Percentiles rank a stretch among this genome's conserved stretches.
These are phyloP conservation scores for Microcebus tavaratra DNA, from an alignment of 2,113 vertebrate genomes.

Conservation along the genomic window DNA sequence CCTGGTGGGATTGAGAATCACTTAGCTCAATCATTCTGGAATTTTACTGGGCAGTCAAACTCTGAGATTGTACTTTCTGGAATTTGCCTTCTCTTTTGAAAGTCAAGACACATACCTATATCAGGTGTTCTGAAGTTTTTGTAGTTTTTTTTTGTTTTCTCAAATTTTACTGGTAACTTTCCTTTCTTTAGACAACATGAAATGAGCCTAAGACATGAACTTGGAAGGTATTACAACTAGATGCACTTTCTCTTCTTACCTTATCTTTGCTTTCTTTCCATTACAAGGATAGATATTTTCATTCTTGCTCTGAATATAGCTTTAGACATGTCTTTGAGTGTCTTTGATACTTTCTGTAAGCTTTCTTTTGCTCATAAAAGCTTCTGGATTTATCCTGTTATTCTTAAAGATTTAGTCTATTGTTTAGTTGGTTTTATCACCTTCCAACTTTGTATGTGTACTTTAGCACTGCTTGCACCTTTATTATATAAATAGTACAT, in stretches of 20 bases:
- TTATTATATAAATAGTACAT: not conserved
- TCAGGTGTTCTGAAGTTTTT: not conserved
- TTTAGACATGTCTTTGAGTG: not conserved
- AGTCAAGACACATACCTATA: not conserved
- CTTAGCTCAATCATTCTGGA: not conserved
- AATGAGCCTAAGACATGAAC: not conserved
- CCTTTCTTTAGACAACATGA: not conserved
- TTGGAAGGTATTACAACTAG: not conserved
- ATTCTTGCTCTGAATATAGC: not conserved
- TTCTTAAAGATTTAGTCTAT: constrained; percentile 9
- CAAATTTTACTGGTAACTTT: not conserved
- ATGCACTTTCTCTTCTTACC: not conserved
- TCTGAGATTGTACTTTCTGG: constrained; percentile 1
- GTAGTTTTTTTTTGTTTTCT: constrained; percentile 4
- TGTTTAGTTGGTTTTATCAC: not conserved
- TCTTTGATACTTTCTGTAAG: constrained; percentile 9
- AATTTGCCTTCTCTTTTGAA: constrained; percentile 21
- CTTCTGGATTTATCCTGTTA: not conserved
- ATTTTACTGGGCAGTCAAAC: not conserved
- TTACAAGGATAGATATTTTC: not conserved
- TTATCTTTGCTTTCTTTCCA: not conserved
- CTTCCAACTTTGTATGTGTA: not conserved
- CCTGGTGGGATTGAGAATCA: not conserved
- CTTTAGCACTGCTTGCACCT: not conserved
- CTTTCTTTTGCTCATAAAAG: not conserved